Evolutionary conservation across 2,888 invertebrate species (phyloP), one percentile per base, ranked within the genome.

Genomic region (Acleris sparsana): DNA sequence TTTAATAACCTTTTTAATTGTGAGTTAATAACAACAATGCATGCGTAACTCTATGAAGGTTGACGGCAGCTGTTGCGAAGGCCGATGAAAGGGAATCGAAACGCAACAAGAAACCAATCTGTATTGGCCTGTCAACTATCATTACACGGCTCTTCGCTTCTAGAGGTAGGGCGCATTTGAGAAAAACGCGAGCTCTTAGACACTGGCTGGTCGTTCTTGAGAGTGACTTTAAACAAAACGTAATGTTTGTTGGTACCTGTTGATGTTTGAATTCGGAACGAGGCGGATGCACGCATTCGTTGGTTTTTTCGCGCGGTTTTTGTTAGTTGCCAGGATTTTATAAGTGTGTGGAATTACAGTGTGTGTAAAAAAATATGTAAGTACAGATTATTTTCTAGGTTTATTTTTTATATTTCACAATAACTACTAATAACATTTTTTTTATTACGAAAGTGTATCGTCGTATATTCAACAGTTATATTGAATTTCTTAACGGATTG

Each of bases 191-290:
- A 49, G 20, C 52, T 11, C 22, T 25, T n/a, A 13, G 18, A 39
- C 43, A 33, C 5, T 57, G 52, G 61, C n/a, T 46, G 39, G 29
- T 48, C 18, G 16, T 22, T 61, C 61, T 62, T 53, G 61, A 57
- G 64, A 60, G 52, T 53, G 44, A 46, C 33, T 58, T 18, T 56
- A 61, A 56, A 62, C 66, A 62, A 57, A 61, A 62, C 53, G 61
- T 61, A 48, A 59, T 67, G 52, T 68, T 67, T 52, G 66, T 53
- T 61, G 62, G 53, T 62, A 56, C 60, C 53, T 69, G 62, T 73
- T 73, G 77, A 71, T 75, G 72, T 72, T 67, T 72, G 67, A 73
- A 72, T 75, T 75, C 72, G 73, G 69, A 68, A 74, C 77, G 70
- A 44, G 48, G 73, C 57, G 72, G 48, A 48, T 62, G 71, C 79